Evolutionary conservation across 2,888 invertebrate species (phyloP), one percentile per base, ranked within the genome.

Genomic region (Leuctra nigra): DNA sequence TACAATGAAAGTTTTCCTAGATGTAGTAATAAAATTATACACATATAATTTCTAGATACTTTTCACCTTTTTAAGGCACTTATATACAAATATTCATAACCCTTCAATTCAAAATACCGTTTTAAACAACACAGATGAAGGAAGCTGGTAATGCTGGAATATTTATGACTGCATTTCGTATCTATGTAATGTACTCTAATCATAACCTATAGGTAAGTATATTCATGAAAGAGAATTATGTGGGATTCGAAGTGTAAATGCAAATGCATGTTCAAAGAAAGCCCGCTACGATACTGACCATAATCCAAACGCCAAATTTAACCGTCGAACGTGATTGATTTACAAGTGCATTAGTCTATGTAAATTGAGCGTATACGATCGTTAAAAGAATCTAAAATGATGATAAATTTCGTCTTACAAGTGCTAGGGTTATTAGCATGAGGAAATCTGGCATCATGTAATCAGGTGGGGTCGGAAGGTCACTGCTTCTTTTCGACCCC

Each of bases 261-360:
- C 18, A 16, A 20, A 39, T 13, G 39, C 20, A 44, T 23, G 44
- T 23, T 44, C 44, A 44, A 44, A 44, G 44, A 44, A 23, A 22
- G 22, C 44, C 22, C 14, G 4, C 18, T 14, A 29, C 11, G 14
- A 48, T 16, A 24, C 20, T 48, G 48, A 48, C n/a, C 29, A 46
- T 46, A 46, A 46, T 46, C 46, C 48, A 48, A 48, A 48, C 39
- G 25, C 48, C 48, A 29, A 48, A 33, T 44, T 44, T 20, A 14
- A 25, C 24, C 25, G 47, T 47, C 47, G n/a, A n/a, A n/a, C n/a
- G 35, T 9, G 18, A 18, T 13, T 50, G 50, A 50, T 50, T 50
- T 35, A 50, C 20, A 35, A 14, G 48, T 16, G 25, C 29, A 14
- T 33, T 48, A 16, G 48, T 14, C 48, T 48, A 48, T 48, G 48